Evolutionary conservation across 2,797 vertebrate genomes (phyloP).

Genomic region (Euthynnus affinis): DNA sequence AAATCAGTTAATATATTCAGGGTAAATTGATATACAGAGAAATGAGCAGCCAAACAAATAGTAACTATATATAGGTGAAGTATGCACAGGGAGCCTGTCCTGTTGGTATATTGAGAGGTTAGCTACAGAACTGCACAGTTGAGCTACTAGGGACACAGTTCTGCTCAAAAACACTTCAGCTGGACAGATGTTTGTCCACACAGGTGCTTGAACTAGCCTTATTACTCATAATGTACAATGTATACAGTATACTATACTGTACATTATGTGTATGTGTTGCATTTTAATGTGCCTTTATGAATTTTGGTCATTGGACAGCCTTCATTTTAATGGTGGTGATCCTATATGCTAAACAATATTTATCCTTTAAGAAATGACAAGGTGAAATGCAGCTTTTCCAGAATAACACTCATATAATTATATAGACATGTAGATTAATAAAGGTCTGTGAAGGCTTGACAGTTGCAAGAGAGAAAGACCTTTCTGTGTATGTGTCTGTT

Average conservation of each 20-base stretch:
- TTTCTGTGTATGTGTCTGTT: conserved; percentile 2
- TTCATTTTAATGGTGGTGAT: background rate
- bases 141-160: conserved; percentile 9
- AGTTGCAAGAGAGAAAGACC: background rate
- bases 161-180: conserved; percentile 21
- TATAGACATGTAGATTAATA: conserved; percentile 18
- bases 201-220: conserved; percentile 1
- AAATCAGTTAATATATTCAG: background rate
- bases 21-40: background rate
- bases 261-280: background rate
- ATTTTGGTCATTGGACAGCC: background rate
- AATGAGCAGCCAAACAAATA: conserved; percentile 15
- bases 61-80: conserved; percentile 12
- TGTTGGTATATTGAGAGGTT: conserved; percentile 27
- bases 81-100: background rate
- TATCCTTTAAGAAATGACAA: conserved; percentile 14
- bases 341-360: background rate
- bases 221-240: conserved; percentile 10
- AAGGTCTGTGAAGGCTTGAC: background rate
- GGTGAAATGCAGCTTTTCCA: conserved; percentile 17
- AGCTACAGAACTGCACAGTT: conserved; percentile 18
- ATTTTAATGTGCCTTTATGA: background rate
- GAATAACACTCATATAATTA: conserved; percentile 1
- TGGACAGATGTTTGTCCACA: conserved; percentile 7
- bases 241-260: background rate